A percentile compares a stretch with the other conserved stretches of the same genome.
phyloP scores from a whole-genome alignment of 2,888 invertebrate species.

The Tachystola acroxantha region DNA sequence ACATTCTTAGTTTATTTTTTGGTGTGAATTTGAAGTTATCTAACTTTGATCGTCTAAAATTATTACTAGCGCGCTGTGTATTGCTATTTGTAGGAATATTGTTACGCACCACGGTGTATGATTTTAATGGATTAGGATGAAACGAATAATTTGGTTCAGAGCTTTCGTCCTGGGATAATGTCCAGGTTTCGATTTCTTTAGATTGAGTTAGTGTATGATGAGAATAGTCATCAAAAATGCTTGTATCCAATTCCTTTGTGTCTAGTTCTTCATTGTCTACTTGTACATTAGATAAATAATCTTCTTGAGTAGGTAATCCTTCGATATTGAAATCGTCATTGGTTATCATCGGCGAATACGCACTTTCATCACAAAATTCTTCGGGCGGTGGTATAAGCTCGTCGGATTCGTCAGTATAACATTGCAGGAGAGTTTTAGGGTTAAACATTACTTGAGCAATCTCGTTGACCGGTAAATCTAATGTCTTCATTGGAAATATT shows the following conservation, averaged over 20 bases:
- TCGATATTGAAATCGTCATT: constrained; percentile 9
- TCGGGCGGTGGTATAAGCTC: constrained; percentile 49
- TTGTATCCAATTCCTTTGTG: constrained; percentile 8
- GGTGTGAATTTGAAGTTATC: constrained; percentile 39
- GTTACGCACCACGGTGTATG: constrained; percentile 24
- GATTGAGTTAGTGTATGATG: constrained; percentile 22
- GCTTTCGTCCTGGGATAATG: constrained; percentile 28
- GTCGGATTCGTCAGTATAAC: constrained; percentile 26
- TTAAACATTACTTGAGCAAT: constrained; percentile 51
- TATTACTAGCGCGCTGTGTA: constrained; percentile 4
- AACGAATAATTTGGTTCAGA: constrained; percentile 2
- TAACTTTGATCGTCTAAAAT: constrained; percentile 25
- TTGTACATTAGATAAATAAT: background rate
- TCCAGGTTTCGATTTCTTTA: constrained; percentile 51
- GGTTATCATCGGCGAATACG: constrained; percentile 18
- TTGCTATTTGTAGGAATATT: constrained; percentile 14
- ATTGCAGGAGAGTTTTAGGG: constrained; percentile 53
- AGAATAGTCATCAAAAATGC: constrained; percentile 22
- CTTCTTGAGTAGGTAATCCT: background rate
- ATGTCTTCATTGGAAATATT: background rate
- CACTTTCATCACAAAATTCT: constrained; percentile 37
- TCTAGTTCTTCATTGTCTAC: background rate
- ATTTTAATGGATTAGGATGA: constrained; percentile 16
- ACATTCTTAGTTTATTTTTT: constrained; percentile 36
- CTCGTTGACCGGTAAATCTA: constrained; percentile 14